Base-by-base conservation (phyloP, 2,888 invertebrate species). In the Leptopilina syphax region DNA sequence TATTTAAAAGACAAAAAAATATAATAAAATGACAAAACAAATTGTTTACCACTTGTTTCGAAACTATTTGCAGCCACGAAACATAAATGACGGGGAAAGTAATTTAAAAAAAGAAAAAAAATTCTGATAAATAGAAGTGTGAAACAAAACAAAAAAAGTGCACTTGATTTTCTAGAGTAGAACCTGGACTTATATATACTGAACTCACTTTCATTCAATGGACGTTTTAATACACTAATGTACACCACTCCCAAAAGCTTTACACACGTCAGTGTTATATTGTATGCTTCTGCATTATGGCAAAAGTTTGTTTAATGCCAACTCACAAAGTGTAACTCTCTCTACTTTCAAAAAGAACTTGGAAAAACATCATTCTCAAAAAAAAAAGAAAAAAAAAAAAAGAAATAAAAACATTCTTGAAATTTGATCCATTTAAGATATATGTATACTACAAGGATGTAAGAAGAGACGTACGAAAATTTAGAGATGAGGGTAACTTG, bases 151-250 rank as follows among this genome's bases (percentile, higher is more conserved):
- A 50, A 12, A 57, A 57, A 34, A 73, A 60, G 41, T 10, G 57
- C n/a, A 34, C 5, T 10, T 57, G n/a, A 34, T 18, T 73, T 41
- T n/a, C 7, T 73, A 34, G 27, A 50, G 24, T 34, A 57, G 41
- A 41, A 10, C 9, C 41, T 60, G 54, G 57, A 73, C 70, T 73
- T 44, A 44, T 8, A 44, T 73, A 10, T 57, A 60, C 70, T 57
- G 70, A 73, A 73, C 57, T 57, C 27, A 73, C 70, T 73, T 73
- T 73, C 34, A 27, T 79, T 80, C 77, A 77, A 80, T 82, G 79
- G 80, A 41, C 77, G 73, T 47, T 80, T 80, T 82, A 80, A 82
- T 82, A 82, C 77, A 79, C 82, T 80, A 82, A 82, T 82, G 82
- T 77, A 80, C 66, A 80, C 66, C 73, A 54, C 73, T 41, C 57